Base-by-base conservation (phyloP, 2,888 invertebrate species). In the Thereva nobilitata region DNA sequence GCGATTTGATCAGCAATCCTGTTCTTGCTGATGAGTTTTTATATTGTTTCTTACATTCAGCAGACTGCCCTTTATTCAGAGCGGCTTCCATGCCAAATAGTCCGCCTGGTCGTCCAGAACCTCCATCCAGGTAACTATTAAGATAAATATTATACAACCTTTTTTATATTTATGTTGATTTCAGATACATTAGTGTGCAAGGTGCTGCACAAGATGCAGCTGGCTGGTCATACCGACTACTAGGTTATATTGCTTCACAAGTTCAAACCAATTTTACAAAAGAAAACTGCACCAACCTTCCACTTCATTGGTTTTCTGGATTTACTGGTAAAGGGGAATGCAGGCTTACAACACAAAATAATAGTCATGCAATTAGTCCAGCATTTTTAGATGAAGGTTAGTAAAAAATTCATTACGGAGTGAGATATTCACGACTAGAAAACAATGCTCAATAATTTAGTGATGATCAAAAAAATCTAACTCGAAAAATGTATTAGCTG, bases 331-430 rank as follows among this genome's bases (percentile, higher is more conserved):
- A 82, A n/a, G 89, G 89, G 37, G 80, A 86, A 63, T 93, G 94
- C 76, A 84, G 89, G 50, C 84, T 87, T 70, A 87, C 90, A 0
- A 88, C 89, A 0, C 87, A 90, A 77, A 91, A 90, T 76, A 86
- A 86, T 71, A 89, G 89, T 47, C 81, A 84, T 70, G 93, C 93
- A 1, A 75, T 88, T 7, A 93, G 93, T 78, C 93, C 93, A n/a
- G 94, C 93, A 0, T 94, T 94, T 77, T 78, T 85, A 6, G 87
- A 89, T 71, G 80, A 85, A 71, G 87, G 92, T 91, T 78, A 78
- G 63, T 45, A 35, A 34, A 34, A 8, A 38, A 37, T 44, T 56
- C 9, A 9, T 38, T 38, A n/a, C 10, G 10, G 38, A n/a, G 12
- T 10, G 45, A 4, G 45, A 49, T 23, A 23, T 23, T 49, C 9